A percentile compares a stretch with the other conserved stretches of the same genome.
phyloP scores from a whole-genome alignment of 1,140 invertebrate species.

The Drosophila elegans region DNA sequence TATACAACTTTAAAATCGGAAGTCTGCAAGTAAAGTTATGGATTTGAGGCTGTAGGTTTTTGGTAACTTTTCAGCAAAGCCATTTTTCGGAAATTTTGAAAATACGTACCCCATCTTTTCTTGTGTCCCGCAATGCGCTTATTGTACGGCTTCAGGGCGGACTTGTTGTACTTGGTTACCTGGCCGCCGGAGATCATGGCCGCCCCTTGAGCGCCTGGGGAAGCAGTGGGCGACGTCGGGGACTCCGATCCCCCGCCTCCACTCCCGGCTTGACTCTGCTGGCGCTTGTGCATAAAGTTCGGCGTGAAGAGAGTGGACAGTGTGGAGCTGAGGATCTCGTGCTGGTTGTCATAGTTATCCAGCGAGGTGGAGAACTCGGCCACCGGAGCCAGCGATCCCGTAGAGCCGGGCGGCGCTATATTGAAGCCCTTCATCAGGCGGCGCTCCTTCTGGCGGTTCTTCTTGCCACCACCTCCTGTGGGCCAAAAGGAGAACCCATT shows the following conservation, averaged over 20 bases:
- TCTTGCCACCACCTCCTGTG: constrained; percentile 94
- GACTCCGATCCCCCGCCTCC: constrained; percentile 52
- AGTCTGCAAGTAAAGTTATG: too few species aligned
- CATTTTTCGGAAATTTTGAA: too few species aligned
- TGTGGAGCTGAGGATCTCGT: constrained; percentile 77
- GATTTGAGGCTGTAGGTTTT: too few species aligned
- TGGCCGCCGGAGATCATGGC: constrained; percentile 10
- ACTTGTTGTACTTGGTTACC: constrained; percentile 79
- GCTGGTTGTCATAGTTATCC: constrained; percentile 86
- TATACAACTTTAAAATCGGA: too few species aligned
- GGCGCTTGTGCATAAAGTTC: constrained; percentile 82
- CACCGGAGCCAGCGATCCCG: constrained; percentile 89
- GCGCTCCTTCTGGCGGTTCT: constrained; percentile 96
- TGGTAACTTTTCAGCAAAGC: too few species aligned
- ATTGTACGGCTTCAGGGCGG: constrained; percentile 85
- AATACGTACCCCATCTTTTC: constrained; percentile 87
- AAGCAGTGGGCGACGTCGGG: constrained; percentile 53
- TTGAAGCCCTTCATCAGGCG: constrained; percentile 98
- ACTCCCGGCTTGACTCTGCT: constrained; percentile 52
- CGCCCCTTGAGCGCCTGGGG: constrained; percentile 21
- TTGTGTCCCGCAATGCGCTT: constrained; percentile 88
- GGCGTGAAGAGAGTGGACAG: constrained; percentile 84
- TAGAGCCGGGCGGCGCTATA: constrained; percentile 89
- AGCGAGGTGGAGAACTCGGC: constrained; percentile 91
- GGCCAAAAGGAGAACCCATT: constrained; percentile 31